Evolutionary conservation across 2,797 vertebrate genomes (phyloP).

Genomic region (Anguilla marmorata): DNA sequence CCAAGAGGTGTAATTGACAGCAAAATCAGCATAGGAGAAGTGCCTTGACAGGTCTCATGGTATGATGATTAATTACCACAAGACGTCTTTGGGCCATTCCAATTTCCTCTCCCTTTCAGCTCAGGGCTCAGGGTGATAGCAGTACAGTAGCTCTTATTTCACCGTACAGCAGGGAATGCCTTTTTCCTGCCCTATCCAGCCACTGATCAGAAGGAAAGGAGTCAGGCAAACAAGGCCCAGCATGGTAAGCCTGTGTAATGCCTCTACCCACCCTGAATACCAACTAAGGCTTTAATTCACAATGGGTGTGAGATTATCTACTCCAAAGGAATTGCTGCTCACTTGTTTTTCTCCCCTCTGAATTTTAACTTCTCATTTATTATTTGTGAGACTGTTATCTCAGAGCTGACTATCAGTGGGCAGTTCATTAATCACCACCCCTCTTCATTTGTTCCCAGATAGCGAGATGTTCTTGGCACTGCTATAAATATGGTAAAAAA

Average conservation of each 20-base stretch:
- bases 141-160: conserved; percentile 79
- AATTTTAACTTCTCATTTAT: conserved; percentile 77
- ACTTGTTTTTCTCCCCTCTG: conserved; percentile 41
- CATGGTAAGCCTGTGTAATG: conserved; percentile 50
- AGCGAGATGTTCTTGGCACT: conserved; percentile 71
- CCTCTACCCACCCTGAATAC: conserved; percentile 33
- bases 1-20: conserved; percentile 83
- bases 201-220: conserved; percentile 61
- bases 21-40: conserved; percentile 81
- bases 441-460: conserved; percentile 79
- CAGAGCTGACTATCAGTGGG: conserved; percentile 72
- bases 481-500: conserved; percentile 76
- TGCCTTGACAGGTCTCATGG: conserved; percentile 89
- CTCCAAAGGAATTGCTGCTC: conserved; percentile 46
- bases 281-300: conserved; percentile 43
- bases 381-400: conserved; percentile 79
- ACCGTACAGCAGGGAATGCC: conserved; percentile 70
- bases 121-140: conserved; percentile 71
- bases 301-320: conserved; percentile 52
- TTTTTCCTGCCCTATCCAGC: conserved; percentile 61
- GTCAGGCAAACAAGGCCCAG: conserved; percentile 58
- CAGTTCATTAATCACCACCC: conserved; percentile 79
- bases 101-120: conserved; percentile 83
- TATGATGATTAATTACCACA: conserved; percentile 94
- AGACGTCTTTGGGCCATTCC: conserved; percentile 77